Evolutionary conservation across 1,140 invertebrate species (phyloP), one percentile per base, ranked within the genome.

Genomic region (Eulimnadia texana): DNA sequence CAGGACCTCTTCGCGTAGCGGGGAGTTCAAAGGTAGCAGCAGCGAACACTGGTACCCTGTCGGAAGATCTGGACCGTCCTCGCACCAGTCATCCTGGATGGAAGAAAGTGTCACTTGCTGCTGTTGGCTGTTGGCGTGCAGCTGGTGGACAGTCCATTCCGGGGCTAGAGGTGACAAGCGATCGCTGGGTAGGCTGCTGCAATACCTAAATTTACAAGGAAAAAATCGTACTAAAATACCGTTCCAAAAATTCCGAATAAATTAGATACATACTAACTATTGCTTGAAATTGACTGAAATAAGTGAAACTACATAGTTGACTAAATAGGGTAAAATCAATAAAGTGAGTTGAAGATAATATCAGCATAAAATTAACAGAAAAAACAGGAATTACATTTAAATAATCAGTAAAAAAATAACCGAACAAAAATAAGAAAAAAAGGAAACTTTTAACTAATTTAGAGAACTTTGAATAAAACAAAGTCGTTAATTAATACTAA

Each of bases 171-270:
- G 84, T 0, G 96, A 98, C 74, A 99, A 98, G 3, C 93, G 93
- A 77, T 99, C 96, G 71, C 93, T 97, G 0, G 96, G 96, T 57
- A 99, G 76, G 74, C 95, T 95, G n/a, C 91, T 88, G 76, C 95
- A 99, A 73, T 99, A 99, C 69, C 93, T 90, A 69, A 65, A 66
- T 68, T 42, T 9, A n/a, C 65, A 66, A 47, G 74, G 19, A 56
- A 22, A 24, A 19, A 56, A 56, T 19, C 20, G 16, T 56, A 24
- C 10, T 47, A 11, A 11, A 11, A 47, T n/a, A 47, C 11, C 11
- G n/a, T 47, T 47, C 11, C 60, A 82, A 82, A 63, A 81, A 81
- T 66, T 88, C 81, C 68, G 89, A 84, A 28, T 78, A 72, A 72
- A 88, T 84, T 16, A 82, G 79, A 70, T 89, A 85, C 67, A 80